phyloP scores from a whole-genome alignment of 2,113 vertebrate species.

The Nettapus auritus region DNA sequence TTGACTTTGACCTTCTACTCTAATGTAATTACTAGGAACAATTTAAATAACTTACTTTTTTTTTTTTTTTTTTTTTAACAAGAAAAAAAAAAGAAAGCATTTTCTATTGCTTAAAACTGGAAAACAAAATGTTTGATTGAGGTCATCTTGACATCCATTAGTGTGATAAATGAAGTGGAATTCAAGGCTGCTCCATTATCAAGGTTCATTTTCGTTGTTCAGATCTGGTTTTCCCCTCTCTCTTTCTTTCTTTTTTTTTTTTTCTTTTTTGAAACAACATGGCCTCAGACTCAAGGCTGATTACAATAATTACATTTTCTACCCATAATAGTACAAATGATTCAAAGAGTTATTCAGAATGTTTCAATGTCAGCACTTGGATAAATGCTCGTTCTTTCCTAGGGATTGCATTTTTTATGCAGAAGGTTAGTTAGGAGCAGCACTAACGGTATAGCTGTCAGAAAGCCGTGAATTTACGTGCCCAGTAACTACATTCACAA shows the following conservation, averaged over 20 bases:
- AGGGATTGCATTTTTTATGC: conserved; percentile 69
- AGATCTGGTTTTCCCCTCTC: conserved; percentile 63
- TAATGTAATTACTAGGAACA: conserved; percentile 85
- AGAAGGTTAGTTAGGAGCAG: conserved; percentile 68
- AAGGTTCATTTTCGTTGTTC: conserved; percentile 75
- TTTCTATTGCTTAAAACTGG: conserved; percentile 76
- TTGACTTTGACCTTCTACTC: conserved; percentile 81
- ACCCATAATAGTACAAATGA: conserved; percentile 72
- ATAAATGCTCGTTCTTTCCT: conserved; percentile 74
- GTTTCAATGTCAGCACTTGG: conserved; percentile 75
- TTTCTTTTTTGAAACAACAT: conserved; percentile 57
- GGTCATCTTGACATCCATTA: conserved; percentile 88
- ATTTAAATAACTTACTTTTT: conserved; percentile 82
- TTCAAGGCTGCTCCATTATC: conserved; percentile 82
- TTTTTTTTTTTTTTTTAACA: conserved; percentile 21
- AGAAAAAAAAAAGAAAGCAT: conserved; percentile 36
- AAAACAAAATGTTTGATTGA: conserved; percentile 88
- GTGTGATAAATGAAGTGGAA: conserved; percentile 81
- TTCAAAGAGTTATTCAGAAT: conserved; percentile 77
- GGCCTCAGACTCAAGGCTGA: conserved; percentile 78
- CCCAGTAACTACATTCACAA: conserved; percentile 65
- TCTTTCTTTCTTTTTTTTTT: not conserved
- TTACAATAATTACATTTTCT: conserved; percentile 81
- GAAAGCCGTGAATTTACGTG: conserved; percentile 58
- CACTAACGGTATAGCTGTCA: conserved; percentile 69